A percentile compares a stretch with the other conserved stretches of the same genome.
phyloP scores from a whole-genome alignment of 2,888 invertebrate genomes.

The Agriopis leucophaearia region DNA sequence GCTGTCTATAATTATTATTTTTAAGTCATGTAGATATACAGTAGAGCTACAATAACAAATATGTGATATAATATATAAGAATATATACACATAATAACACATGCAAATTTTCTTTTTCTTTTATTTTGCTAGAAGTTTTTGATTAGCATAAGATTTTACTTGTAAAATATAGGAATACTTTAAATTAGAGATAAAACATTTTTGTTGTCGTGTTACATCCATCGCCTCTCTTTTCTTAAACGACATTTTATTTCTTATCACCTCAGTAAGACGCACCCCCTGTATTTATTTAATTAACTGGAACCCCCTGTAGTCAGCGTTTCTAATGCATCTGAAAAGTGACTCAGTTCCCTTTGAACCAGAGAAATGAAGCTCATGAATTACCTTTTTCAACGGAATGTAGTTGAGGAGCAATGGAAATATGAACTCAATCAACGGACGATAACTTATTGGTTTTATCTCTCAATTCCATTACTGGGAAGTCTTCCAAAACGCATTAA shows the following conservation, averaged over 20 bases:
- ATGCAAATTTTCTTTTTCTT: too few species aligned
- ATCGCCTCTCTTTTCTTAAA: slow-evolving; percentile 7
- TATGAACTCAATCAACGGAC: background rate
- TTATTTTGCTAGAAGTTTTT: too few species aligned
- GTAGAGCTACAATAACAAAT: too few species aligned
- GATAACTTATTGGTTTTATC: background rate
- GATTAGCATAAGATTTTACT: too few species aligned
- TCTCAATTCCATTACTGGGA: too few species aligned
- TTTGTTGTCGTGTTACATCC: background rate
- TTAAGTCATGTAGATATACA: too few species aligned
- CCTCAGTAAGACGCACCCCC: slow-evolving; percentile 44
- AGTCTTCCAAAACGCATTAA: too few species aligned
- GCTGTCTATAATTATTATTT: too few species aligned
- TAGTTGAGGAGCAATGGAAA: slow-evolving; percentile 16
- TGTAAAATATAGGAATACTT: too few species aligned
- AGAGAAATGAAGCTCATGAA: slow-evolving; percentile 65
- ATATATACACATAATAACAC: too few species aligned
- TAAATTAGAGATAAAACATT: background rate
- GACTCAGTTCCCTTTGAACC: slow-evolving; percentile 55
- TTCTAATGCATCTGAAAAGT: slow-evolving; percentile 62
- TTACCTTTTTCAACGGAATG: slow-evolving; percentile 67
- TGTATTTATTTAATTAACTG: slow-evolving; percentile 55
- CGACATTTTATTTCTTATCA: slow-evolving; percentile 31
- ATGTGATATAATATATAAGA: too few species aligned
- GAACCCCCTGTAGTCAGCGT: slow-evolving; percentile 49